Percentiles rank a stretch among this genome's conserved stretches.
Conservation (phyloP, 2,797 vertebrate genomes). For the Rallus crepitans region DNA sequence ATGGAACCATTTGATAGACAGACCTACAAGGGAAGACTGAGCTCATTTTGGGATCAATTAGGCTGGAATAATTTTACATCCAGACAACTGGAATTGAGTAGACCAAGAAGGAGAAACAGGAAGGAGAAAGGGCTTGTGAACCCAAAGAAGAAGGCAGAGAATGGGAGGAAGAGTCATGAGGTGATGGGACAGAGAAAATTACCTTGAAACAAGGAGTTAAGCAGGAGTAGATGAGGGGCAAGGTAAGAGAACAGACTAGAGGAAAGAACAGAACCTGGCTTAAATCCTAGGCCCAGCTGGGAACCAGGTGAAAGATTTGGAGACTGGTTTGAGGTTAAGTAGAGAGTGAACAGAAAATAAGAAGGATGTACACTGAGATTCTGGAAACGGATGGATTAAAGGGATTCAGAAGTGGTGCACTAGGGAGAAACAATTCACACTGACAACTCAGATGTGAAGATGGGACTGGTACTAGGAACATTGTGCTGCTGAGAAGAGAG, state of each 20-base stretch:
- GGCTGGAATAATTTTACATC: background rate
- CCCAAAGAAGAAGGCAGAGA: background rate
- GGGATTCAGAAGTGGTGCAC: background rate
- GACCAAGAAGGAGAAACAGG: background rate
- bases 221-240: background rate
- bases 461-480: background rate
- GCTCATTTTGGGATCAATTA: background rate
- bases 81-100: background rate
- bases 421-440: background rate
- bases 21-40: background rate
- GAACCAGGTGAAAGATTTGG: background rate
- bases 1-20: background rate
- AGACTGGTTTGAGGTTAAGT: background rate
- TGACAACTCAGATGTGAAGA: background rate
- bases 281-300: background rate
- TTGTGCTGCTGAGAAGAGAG: background rate
- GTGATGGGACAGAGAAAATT: background rate
- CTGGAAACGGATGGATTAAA: background rate
- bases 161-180: background rate
- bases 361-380: background rate
- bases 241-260: background rate
- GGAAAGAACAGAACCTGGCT: background rate
- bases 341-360: background rate
- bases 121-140: background rate
- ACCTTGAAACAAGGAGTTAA: background rate